Percentiles rank a stretch among this genome's conserved stretches.
These are phyloP conservation scores for Spea hammondii DNA, from an alignment of 2,797 vertebrate genomes.

Conservation along the genomic window DNA sequence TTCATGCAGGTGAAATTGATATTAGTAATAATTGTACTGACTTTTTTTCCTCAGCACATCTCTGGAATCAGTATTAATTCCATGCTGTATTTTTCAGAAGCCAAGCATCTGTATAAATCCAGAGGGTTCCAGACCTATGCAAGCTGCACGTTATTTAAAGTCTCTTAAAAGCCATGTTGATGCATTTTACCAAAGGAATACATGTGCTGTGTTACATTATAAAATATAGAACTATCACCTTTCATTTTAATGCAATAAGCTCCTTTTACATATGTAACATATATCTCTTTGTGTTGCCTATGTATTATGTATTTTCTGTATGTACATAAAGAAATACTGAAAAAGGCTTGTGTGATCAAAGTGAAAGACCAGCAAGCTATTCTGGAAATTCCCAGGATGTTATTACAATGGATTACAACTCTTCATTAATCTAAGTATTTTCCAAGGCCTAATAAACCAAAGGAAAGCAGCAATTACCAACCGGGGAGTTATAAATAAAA, in stretches of 20 bases:
- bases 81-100: background rate
- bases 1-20: too few relatives aligned
- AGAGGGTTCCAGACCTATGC: background rate
- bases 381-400: conserved; percentile 37
- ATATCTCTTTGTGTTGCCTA: conserved; percentile 35
- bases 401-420: conserved; percentile 37
- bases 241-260: conserved; percentile 36
- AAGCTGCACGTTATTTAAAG: conserved; percentile 30
- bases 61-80: background rate
- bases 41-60: background rate
- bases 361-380: conserved; percentile 19
- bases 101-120: conserved; percentile 17
- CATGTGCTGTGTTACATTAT: conserved; percentile 31
- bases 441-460: conserved; percentile 52
- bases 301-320: conserved; percentile 20
- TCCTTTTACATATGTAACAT: conserved; percentile 30
- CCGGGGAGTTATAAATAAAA: conserved; percentile 56
- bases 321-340: conserved; percentile 37
- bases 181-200: conserved; percentile 27
- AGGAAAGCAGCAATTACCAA: conserved; percentile 53
- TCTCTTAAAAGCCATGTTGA: conserved; percentile 23
- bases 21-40: background rate
- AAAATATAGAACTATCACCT: conserved; percentile 38
- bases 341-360: conserved; percentile 33
- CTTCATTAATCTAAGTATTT: conserved; percentile 53